Conservation (phyloP, 2,113 vertebrate species). For the Quiscalus mexicanus region DNA sequence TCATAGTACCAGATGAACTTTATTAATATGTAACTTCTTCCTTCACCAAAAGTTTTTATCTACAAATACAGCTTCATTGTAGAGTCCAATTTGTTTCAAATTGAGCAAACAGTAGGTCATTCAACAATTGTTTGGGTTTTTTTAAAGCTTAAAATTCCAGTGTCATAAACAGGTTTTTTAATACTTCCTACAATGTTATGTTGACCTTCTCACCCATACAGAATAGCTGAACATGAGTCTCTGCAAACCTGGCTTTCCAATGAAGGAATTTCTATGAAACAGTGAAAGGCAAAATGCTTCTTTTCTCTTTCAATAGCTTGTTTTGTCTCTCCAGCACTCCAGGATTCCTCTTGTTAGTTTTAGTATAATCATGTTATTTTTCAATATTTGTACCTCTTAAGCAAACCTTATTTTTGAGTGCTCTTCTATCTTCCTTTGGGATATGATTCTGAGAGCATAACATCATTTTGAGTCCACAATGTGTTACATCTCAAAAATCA, state of each 20-base stretch:
- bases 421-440: neutral
- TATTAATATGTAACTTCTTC: neutral
- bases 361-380: neutral
- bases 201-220: neutral
- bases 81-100: neutral
- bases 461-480: neutral
- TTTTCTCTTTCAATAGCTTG: neutral
- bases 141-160: neutral
- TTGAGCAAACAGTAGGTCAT: neutral
- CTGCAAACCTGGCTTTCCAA: neutral
- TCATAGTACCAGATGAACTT: neutral
- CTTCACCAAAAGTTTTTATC: neutral
- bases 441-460: neutral
- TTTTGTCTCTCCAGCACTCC: neutral
- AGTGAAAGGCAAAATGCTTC: neutral
- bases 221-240: neutral
- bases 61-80: neutral
- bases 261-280: neutral
- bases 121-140: neutral
- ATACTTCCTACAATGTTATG: neutral
- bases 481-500: neutral
- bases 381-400: neutral
- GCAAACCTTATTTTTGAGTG: neutral
- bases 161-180: neutral
- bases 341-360: neutral